Base-by-base conservation (phyloP, 2,797 vertebrate genomes). In the Acanthis flammea region DNA sequence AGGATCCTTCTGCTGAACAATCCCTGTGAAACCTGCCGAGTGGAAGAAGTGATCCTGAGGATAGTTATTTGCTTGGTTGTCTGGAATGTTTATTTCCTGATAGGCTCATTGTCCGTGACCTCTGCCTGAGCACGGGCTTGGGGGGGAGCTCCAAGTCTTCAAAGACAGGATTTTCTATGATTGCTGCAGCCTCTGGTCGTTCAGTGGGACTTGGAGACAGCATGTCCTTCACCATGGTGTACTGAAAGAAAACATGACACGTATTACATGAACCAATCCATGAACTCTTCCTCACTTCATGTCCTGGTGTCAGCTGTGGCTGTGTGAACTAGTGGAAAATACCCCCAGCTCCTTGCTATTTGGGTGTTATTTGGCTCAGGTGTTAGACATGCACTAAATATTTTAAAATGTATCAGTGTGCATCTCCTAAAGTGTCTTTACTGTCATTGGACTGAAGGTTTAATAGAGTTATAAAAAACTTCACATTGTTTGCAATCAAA, bases 21-120 rank as follows among this genome's bases (percentile, higher is more conserved):
- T 88, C 93, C 87, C 76, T 90, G 57, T 63, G 54, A 87, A 73
- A 87, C 78, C 73, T 90, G 85, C 92, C 1, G 5, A 58, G 81
- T 84, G 70, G 88, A 90, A 90, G 93, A 92, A 94, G 94, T 28
- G 82, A 94, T 95, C 91, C 94, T 93, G 94, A 96, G 94, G 86
- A 87, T 45, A 90, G 82, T 96, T 97, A 97, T 92, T 95, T 96
- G 95, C 97, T 98, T 78, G 97, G 93, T 94, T 98, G 98, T 94
- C 98, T 98, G 24, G 96, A 95, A 91, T 98, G 91, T 84, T 98
- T 98, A 67, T 97, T 98, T 79, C 99, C 99, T 4, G 99, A 99
- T 28, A 99, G 98, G 92, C 99, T 99, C 98, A 99, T 97, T 53
- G 99, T 99, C 92, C 99, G 98, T 57, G 99, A 99, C 75, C 99